Base-by-base conservation (phyloP, 1,140 invertebrate species). In the Drosophila erecta region DNA sequence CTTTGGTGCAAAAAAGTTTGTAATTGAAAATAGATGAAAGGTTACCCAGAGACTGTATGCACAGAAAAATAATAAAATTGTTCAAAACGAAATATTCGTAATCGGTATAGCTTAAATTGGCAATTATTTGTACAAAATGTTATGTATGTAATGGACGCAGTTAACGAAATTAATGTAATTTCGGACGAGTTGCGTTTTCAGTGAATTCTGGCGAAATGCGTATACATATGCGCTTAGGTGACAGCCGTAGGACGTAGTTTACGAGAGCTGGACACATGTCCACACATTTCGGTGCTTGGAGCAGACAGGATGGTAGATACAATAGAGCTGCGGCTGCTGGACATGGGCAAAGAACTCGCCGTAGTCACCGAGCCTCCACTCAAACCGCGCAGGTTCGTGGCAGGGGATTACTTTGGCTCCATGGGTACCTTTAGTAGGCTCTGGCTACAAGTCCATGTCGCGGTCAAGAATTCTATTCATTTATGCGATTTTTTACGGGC, bases 381-480 rank as follows among this genome's bases (percentile, higher is more conserved):
- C 40, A 30, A 40, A 35, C 27, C 60, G 41, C 1, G 24, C 15
- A 20, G 30, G 56, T 35, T 20, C 11, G 22, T 24, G 30, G 60
- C 12, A 14, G 22, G 14, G 30, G 35, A 35, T 27, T 35, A 20
- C 24, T 6, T 20, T 46, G 38, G 20, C 6, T 27, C 33, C 20
- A 46, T 24, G 43, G 30, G 20, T 30, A 22, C 5, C 8, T 44
- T 20, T 20, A 43, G 20, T 27, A 14, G 7, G 3, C 20, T 12
- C 35, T 24, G 15, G 11, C 14, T 24, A 7, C 20, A 53, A n/a
- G 35, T 54, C 47, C 33, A 37, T 37, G 62, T 30, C 11, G 69
- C 69, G 62, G 77, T 64, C 69, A 62, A 66, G 75, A 55, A 69
- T 87, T 83, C 46, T 72, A 73, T 73, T 54, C 67, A 83, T 65